These are phyloP conservation scores for Bovichtus variegatus DNA, from an alignment of 2,797 vertebrate genomes.

Conservation along the genomic window DNA sequence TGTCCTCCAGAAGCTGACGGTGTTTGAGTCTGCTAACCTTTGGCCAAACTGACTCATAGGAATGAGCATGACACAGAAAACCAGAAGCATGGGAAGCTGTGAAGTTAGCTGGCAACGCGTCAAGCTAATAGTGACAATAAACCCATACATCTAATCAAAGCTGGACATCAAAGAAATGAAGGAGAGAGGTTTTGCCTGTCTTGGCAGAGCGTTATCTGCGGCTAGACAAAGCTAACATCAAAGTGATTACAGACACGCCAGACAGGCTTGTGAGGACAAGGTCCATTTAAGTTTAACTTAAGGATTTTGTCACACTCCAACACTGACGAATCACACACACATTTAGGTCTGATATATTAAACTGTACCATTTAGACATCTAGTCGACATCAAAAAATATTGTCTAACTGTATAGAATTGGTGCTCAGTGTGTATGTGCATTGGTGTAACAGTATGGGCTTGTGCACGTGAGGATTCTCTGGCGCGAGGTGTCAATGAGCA, in stretches of 20 bases:
- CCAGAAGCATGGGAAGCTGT: slow-evolving; percentile 3
- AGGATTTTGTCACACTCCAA: not conserved
- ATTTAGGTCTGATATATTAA: too few species aligned
- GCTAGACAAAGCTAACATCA: not conserved
- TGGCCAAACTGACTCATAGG: slow-evolving; percentile 51
- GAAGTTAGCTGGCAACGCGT: slow-evolving; percentile 25
- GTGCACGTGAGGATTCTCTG: not conserved
- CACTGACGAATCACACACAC: not conserved
- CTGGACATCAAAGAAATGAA: slow-evolving; percentile 32
- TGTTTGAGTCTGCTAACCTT: slow-evolving; percentile 60
- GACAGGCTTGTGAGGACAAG: not conserved
- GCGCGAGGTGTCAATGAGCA: slow-evolving; percentile 29
- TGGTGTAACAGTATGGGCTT: not conserved
- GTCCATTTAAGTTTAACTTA: slow-evolving; percentile 14
- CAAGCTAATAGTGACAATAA: slow-evolving; percentile 34
- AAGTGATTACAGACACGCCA: slow-evolving; percentile 14
- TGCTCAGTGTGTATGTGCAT: not conserved
- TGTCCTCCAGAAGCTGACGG: slow-evolving; percentile 61
- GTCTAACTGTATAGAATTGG: not conserved
- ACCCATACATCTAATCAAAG: slow-evolving; percentile 41
- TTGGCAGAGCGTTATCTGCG: slow-evolving; percentile 22
- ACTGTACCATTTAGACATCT: too few species aligned
- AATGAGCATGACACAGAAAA: slow-evolving; percentile 47
- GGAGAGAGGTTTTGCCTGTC: not conserved
- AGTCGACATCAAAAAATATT: too few species aligned